A percentile compares a stretch with the other conserved stretches of the same genome.
These are phyloP conservation scores for Crossoptilon crossoptilon DNA, from an alignment of 2,797 vertebrate genomes.

Conservation along the genomic window DNA sequence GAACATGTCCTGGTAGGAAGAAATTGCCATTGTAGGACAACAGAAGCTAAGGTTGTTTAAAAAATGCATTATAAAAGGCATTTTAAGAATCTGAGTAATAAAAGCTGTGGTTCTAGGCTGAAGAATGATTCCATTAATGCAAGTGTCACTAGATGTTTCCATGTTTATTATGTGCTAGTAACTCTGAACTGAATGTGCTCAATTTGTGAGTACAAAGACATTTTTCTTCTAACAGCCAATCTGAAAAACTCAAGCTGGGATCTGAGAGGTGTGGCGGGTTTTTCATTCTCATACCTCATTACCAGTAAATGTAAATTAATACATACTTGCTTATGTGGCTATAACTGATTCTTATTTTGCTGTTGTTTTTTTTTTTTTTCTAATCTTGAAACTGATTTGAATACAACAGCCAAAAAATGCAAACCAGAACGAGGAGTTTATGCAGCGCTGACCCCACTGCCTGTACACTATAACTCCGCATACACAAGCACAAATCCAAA, in stretches of 20 bases:
- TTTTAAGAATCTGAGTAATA: slow-evolving; percentile 47
- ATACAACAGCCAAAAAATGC: slow-evolving; percentile 2
- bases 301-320: slow-evolving; percentile 52
- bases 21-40: neutral
- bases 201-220: slow-evolving; percentile 50
- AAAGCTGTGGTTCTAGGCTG: slow-evolving; percentile 35
- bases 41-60: neutral
- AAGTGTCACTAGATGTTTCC: slow-evolving; percentile 59
- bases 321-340: slow-evolving; percentile 21
- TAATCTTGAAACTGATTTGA: neutral
- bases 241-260: slow-evolving; percentile 48
- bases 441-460: neutral
- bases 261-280: slow-evolving; percentile 36
- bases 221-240: slow-evolving; percentile 59
- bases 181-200: slow-evolving; percentile 31
- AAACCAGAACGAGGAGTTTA: neutral
- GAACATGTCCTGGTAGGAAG: neutral
- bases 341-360: slow-evolving; percentile 26
- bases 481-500: neutral
- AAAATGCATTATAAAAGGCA: neutral
- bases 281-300: slow-evolving; percentile 53
- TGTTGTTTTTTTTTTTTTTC: neutral
- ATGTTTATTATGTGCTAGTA: slow-evolving; percentile 64
- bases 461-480: neutral
- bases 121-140: slow-evolving; percentile 62